Evolutionary conservation across 30 jellyfish, hydroid and myxozoan species (phyloP), one percentile per base, ranked within the genome.

Genomic region (Hydra vulgaris): DNA sequence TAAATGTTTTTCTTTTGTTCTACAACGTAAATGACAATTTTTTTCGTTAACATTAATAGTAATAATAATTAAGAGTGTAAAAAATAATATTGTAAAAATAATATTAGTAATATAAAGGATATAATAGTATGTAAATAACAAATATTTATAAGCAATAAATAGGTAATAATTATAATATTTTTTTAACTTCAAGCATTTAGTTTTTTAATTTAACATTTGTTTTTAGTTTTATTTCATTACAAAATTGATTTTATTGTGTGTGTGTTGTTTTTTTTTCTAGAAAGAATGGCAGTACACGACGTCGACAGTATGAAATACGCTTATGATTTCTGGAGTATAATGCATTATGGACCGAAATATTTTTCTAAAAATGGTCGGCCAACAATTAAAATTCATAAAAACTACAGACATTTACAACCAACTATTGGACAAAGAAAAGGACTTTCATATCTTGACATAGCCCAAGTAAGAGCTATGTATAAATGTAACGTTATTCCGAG

Each of bases 401-500:
- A 40, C 22, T 78, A 78, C 77, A 78, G 85, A 78, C 25, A 54
- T 23, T 78, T 78, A 78, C 24, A 54, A 53, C 85, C 85, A 20
- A 61, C 66, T 16, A 86, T 91, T 21, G 98, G 98, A 52, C 88
- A 73, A 74, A 70, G 93, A 25, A 68, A 89, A 71, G 96, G 67
- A 7, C 71, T 91, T 8, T 91, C 98, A 26, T 76, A 87, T 21
- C 86, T 91, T 20, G 98, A 91, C 40, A 82, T 91, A 68, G 98
- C 98, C 27, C 96, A 91, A 79, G 84, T 86, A 15, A 79, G 95
- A 66, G 98, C 88, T 26, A 91, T 91, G 98, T 91, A 91, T 92
- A 74, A 83, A 53, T 91, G 98, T 82, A 91, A 91, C 70, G 81
- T 80, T 12, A 17, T 86, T 0, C 98, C 95, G 18, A 76, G 95